Evolutionary conservation across 2,888 invertebrate species (phyloP).

Genomic region (Hyalella azteca): DNA sequence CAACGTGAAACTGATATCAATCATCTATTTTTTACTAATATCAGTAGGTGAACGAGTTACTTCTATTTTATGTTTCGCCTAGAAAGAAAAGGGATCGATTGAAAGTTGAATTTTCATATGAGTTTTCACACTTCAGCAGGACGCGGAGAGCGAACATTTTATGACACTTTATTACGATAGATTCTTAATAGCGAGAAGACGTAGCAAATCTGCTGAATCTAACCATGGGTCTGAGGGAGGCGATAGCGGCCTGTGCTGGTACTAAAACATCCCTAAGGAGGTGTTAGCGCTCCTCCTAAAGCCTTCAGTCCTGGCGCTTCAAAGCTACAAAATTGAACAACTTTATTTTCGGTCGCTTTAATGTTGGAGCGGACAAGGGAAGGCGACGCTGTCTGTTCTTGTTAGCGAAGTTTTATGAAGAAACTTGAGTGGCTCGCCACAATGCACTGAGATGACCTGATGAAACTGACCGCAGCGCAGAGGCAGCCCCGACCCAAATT

Average conservation of each 20-base stretch:
- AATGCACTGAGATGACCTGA: not conserved
- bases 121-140: too few relatives aligned
- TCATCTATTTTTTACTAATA: too few relatives aligned
- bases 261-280: not conserved
- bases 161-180: not conserved
- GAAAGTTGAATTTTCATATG: too few relatives aligned
- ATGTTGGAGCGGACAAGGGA: conserved; percentile 2
- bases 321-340: not conserved
- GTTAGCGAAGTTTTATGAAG: conserved; percentile 22
- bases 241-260: not conserved
- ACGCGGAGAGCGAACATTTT: not conserved
- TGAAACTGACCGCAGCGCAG: too few relatives aligned
- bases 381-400: not conserved
- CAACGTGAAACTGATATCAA: too few relatives aligned
- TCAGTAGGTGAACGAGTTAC: too few relatives aligned
- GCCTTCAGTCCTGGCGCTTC: not conserved
- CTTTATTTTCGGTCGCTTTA: conserved; percentile 25
- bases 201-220: not conserved
- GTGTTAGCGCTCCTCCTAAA: not conserved
- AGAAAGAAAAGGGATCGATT: too few relatives aligned
- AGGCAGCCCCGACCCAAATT: too few relatives aligned
- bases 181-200: not conserved
- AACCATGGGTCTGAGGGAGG: not conserved
- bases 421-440: not conserved
- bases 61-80: too few relatives aligned